Conservation (phyloP, 2,113 vertebrate species). For the Strix uralensis region DNA sequence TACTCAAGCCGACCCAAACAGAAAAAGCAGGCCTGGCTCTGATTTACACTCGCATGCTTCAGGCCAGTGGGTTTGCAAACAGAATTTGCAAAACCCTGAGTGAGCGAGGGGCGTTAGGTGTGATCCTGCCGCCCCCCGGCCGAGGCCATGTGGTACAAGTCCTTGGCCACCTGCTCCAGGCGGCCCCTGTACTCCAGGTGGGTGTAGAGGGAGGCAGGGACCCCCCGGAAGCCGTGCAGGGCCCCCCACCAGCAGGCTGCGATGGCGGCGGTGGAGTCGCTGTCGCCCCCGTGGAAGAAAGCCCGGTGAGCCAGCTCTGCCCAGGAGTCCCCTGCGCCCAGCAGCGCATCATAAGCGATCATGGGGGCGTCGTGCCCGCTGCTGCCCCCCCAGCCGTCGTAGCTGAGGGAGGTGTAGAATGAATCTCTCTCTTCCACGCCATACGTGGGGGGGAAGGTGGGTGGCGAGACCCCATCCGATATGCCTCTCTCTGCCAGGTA, state of each 20-base stretch:
- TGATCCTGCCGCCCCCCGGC: background rate
- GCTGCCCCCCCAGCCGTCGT: conserved; percentile 75
- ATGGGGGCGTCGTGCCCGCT: conserved; percentile 85
- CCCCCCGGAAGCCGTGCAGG: conserved; percentile 73
- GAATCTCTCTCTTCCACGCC: conserved; percentile 75
- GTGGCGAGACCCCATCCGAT: conserved; percentile 61
- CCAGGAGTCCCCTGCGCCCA: conserved; percentile 78
- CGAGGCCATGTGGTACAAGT: conserved; percentile 36
- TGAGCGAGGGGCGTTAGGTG: fast-evolving
- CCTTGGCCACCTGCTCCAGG: conserved; percentile 67
- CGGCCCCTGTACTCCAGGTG: conserved; percentile 76
- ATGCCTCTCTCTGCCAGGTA: conserved; percentile 79
- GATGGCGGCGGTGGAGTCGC: conserved; percentile 78
- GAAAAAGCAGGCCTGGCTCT: background rate
- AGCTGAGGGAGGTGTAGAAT: conserved; percentile 78
- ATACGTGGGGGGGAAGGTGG: conserved; percentile 71
- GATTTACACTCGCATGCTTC: fast-evolving
- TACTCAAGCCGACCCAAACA: background rate
- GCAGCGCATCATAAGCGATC: conserved; percentile 83
- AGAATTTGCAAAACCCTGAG: background rate
- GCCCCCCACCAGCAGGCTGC: conserved; percentile 82
- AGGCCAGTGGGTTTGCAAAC: fast-evolving
- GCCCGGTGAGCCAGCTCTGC: conserved; percentile 73
- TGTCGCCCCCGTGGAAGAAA: conserved; percentile 84
- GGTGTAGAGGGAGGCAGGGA: conserved; percentile 67